Percentiles rank a stretch among this genome's conserved stretches.
Conservation (phyloP, 1,140 invertebrate species). For the Heliconius nattereri region DNA sequence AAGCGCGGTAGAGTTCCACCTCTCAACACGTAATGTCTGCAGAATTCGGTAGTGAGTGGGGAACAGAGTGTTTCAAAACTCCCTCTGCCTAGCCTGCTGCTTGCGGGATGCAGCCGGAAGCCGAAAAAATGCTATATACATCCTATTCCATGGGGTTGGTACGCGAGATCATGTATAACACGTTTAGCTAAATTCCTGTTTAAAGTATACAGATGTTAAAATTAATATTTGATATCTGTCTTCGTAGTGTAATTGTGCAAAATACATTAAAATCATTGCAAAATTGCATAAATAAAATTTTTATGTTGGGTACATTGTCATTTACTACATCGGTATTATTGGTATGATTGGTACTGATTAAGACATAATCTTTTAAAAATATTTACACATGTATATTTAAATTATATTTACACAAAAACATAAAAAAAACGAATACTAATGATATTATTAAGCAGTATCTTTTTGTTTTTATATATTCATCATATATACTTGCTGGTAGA, state of each 20-base stretch:
- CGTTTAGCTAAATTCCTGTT: background rate
- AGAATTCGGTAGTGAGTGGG: no score
- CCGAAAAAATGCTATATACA: background rate
- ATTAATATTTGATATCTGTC: background rate
- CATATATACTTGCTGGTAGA: background rate
- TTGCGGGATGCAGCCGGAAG: no score
- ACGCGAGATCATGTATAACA: background rate
- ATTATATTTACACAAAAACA: background rate
- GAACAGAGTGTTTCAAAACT: no score
- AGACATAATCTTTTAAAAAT: background rate
- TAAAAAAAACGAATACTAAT: background rate
- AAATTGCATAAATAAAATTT: background rate
- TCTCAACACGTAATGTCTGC: no score
- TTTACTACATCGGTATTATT: background rate
- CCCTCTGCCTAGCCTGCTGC: no score
- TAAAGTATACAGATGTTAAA: background rate
- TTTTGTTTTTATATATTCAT: background rate
- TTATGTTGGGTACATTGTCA: background rate
- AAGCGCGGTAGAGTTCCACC: no score
- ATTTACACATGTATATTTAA: background rate
- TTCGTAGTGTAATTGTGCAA: background rate
- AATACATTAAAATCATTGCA: conserved; percentile 3
- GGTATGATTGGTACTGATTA: background rate
- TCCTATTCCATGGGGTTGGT: background rate
- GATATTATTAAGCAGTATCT: background rate